These are phyloP conservation scores for Urophycis tenuis DNA, from an alignment of 2,797 vertebrate genomes.

Conservation along the genomic window DNA sequence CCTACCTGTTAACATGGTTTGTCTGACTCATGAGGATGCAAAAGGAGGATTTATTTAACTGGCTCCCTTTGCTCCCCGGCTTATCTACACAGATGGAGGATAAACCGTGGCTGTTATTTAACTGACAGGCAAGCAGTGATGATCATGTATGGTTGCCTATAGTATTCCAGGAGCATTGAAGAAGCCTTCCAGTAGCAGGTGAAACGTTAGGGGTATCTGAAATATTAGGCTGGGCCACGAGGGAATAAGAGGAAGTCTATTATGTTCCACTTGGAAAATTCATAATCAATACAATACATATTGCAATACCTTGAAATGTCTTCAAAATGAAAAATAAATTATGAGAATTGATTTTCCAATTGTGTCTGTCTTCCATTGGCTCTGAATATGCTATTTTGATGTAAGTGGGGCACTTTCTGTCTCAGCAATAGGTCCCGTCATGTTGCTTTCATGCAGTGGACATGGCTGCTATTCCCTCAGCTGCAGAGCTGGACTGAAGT, in stretches of 20 bases:
- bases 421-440: not conserved
- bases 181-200: too few relatives aligned
- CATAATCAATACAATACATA: not conserved
- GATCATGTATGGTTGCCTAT: not conserved
- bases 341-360: not conserved
- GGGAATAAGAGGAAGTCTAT: not conserved
- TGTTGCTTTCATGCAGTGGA: not conserved
- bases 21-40: not conserved
- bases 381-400: not conserved
- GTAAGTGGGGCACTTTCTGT: not conserved
- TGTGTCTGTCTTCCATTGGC: not conserved
- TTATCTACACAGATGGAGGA: not conserved
- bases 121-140: not conserved
- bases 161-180: not conserved
- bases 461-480: not conserved
- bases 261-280: not conserved
- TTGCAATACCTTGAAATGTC: not conserved
- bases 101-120: not conserved
- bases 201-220: not conserved
- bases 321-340: not conserved
- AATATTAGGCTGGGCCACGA: not conserved
- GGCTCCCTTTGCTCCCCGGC: not conserved
- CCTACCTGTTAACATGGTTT: not conserved
- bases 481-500: not conserved
- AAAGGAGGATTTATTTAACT: not conserved